Evolutionary conservation across 2,113 vertebrate genomes (phyloP), one percentile per base, ranked within the genome.

Genomic region (Oncorhynchus tshawytscha): DNA sequence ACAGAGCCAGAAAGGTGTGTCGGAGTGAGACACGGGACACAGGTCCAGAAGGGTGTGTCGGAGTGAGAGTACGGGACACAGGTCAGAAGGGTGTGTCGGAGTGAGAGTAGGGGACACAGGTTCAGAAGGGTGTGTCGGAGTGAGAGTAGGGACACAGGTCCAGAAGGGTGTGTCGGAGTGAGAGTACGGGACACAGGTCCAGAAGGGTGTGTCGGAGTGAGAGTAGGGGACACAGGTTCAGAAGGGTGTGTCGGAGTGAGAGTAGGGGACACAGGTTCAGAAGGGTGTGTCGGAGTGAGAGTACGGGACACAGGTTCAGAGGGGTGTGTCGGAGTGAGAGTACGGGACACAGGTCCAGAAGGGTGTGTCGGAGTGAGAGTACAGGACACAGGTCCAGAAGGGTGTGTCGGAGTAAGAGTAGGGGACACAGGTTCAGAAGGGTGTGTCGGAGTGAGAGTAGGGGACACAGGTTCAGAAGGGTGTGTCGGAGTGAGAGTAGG

Each of bases 21-120:
- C 70, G 29, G 71, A 11, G 64, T 67, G 22, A 72, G 74, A n/a
- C 54, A 13, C 12, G 80, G 80, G 76, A 76, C 81, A 69, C 74
- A 59, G 6, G 7, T 6, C 2, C 7, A 39, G 34, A 39, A 13
- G 13, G 49, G 49, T 51, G 49, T 51, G 4, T 29, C 29, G 0
- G 29, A 29, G 29, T 29, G 29, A 4, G 29, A 29, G 29, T 29
- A 29, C 2, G 27, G 27, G 27, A 29, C 27, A 29, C 27, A 29
- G 27, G 3, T 29, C 49, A 51, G 49, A 51, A 3, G 49, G 11
- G 3, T 71, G 70, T 71, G 2, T 57, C 48, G 13, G 29, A 54
- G 49, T 71, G 70, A 16, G 49, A 13, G 49, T 24, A 20, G 27
- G 70, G 5, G 48, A 27, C 15, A 15, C 49, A 59, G 54, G n/a